Conservation (phyloP, 2,888 invertebrate genomes). For the Temnothorax unifasciatus region DNA sequence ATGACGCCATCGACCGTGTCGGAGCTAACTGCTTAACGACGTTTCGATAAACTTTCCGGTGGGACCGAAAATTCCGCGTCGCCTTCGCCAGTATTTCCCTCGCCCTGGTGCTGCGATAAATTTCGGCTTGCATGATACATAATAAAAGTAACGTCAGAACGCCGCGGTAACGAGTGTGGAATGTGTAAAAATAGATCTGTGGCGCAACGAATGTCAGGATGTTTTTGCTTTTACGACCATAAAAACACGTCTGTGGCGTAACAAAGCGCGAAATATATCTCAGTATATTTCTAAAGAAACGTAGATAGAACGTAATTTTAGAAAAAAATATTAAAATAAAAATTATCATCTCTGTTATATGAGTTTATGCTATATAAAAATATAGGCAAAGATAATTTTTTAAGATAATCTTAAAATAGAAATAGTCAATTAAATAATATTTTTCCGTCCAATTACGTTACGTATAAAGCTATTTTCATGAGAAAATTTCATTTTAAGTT, state of each 20-base stretch:
- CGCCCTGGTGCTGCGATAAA: slow-evolving; percentile 1
- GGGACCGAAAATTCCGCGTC: slow-evolving; percentile 59
- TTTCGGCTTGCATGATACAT: slow-evolving; percentile 17
- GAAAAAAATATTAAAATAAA: neutral
- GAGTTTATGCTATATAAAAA: neutral
- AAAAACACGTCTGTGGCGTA: slow-evolving; percentile 3
- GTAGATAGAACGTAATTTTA: neutral
- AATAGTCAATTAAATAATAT: neutral
- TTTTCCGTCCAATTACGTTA: neutral
- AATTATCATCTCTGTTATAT: neutral
- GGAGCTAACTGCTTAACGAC: slow-evolving; percentile 66
- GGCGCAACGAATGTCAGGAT: slow-evolving; percentile 11
- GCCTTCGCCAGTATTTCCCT: slow-evolving; percentile 20
- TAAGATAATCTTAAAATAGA: neutral
- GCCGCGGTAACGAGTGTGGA: slow-evolving; percentile 21
- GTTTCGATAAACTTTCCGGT: slow-evolving; percentile 69
- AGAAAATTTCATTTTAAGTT: neutral
- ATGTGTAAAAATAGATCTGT: slow-evolving; percentile 37
- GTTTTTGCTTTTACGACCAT: slow-evolving; percentile 5
- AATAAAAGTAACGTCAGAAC: slow-evolving; percentile 31
- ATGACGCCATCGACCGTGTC: slow-evolving; percentile 72
- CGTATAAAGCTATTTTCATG: neutral
- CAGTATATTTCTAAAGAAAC: neutral
- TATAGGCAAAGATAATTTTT: neutral
- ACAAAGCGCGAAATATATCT: neutral